These are phyloP conservation scores for Junonia oenone DNA, from an alignment of 2,888 invertebrate genomes.

Conservation along the genomic window DNA sequence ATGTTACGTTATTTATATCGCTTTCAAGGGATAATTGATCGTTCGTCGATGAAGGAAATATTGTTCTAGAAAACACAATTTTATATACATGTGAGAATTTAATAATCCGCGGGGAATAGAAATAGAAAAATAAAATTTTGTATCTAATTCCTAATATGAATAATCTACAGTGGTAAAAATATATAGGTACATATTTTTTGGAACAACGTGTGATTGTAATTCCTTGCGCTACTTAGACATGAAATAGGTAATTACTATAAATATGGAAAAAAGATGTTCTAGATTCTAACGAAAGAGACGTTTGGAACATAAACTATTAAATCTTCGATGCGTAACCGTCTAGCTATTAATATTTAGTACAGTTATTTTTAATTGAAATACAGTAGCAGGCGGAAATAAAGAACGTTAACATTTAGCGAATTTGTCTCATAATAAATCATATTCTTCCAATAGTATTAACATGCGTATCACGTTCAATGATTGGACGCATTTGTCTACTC, in stretches of 20 bases:
- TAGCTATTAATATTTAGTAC: background rate
- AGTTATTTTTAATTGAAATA: background rate
- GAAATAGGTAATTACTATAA: no score
- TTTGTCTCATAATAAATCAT: conserved; percentile 15
- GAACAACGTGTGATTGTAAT: no score
- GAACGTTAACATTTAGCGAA: background rate
- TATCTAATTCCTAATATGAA: no score
- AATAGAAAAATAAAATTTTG: no score
- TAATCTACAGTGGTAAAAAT: no score
- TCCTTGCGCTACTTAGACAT: no score
- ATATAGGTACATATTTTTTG: no score
- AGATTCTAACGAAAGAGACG: no score
- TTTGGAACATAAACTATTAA: background rate
- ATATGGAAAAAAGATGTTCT: no score
- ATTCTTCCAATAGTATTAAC: conserved; percentile 16
- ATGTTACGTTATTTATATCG: background rate
- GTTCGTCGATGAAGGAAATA: background rate
- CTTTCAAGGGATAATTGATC: background rate
- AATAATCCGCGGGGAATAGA: no score
- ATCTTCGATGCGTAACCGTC: background rate
- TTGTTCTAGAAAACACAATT: background rate
- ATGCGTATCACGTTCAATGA: conserved; percentile 15
- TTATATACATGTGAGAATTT: no score
- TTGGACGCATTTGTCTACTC: conserved; percentile 5
- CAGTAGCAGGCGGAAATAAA: background rate